Conservation (phyloP, 2,888 invertebrate species). For the Pterostichus madidus region DNA sequence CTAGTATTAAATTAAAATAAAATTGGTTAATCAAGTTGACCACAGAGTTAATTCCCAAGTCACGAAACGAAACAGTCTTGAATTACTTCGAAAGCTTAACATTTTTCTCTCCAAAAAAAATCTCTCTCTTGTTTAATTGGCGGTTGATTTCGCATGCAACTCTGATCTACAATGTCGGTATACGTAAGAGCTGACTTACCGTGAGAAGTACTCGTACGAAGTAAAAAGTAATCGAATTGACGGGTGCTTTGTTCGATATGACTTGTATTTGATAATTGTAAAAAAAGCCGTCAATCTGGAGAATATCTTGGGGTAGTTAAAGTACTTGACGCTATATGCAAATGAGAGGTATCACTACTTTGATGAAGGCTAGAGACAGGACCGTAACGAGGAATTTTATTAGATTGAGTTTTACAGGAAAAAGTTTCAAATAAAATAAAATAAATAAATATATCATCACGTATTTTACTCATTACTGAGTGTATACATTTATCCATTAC, state of each 20-base stretch:
- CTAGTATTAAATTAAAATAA: background rate
- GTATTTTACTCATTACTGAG: no score
- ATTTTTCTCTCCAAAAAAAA: background rate
- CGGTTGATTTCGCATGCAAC: conserved; percentile 5
- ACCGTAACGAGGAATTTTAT: background rate
- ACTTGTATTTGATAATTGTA: conserved; percentile 32
- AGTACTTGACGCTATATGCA: conserved; percentile 30
- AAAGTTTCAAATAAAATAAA: no score
- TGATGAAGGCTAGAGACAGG: conserved; percentile 10
- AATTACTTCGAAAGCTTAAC: conserved; percentile 13
- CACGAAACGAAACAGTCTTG: conserved; percentile 9
- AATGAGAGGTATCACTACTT: conserved; percentile 13
- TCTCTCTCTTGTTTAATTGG: conserved; percentile 1
- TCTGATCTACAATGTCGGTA: background rate
- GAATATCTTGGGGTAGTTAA: conserved; percentile 7
- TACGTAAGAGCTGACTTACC: background rate
- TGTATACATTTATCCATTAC: no score
- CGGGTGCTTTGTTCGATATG: conserved; percentile 8
- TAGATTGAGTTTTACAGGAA: no score
- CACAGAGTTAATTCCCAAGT: conserved; percentile 32
- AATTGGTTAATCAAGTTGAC: conserved; percentile 18
- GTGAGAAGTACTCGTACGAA: conserved; percentile 1
- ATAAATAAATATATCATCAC: no score
- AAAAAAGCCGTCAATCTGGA: conserved; percentile 28
- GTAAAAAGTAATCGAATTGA: background rate